Conservation (phyloP, 1,140 invertebrate genomes). For the Drosophila watanabei region DNA sequence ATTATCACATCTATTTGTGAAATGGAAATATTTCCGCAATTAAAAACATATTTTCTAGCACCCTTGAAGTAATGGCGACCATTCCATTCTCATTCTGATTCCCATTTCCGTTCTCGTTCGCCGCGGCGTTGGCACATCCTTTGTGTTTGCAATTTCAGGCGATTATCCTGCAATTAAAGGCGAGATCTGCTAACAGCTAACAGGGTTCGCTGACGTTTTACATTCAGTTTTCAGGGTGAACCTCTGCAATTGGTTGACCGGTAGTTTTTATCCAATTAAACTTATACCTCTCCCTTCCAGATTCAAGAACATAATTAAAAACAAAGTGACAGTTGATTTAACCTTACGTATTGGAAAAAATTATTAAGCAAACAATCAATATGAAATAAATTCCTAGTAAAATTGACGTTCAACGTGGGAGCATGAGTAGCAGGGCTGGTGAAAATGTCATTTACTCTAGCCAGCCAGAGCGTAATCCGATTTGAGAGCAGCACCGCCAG, state of each 20-base stretch:
- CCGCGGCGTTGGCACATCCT: slow-evolving; percentile 21
- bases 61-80: slow-evolving; percentile 64
- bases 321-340: slow-evolving; percentile 14
- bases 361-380: slow-evolving; percentile 11
- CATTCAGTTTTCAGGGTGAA: background rate
- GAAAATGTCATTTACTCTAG: slow-evolving; percentile 48
- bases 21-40: slow-evolving; percentile 77
- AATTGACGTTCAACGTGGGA: slow-evolving; percentile 16
- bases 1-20: slow-evolving; percentile 76
- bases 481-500: slow-evolving; percentile 14
- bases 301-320: background rate
- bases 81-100: slow-evolving; percentile 19
- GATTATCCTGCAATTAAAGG: slow-evolving; percentile 63
- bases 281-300: background rate
- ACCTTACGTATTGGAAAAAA: slow-evolving; percentile 8
- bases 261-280: background rate
- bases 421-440: slow-evolving; percentile 27
- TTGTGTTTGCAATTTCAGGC: slow-evolving; percentile 47
- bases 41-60: slow-evolving; percentile 76
- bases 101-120: slow-evolving; percentile 6
- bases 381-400: slow-evolving; percentile 32
- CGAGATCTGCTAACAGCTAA: slow-evolving; percentile 4
- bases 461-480: slow-evolving; percentile 27
- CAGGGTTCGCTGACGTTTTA: background rate
- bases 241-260: background rate